These are phyloP conservation scores for Gari tellinella DNA, from an alignment of 2,888 invertebrate genomes.

Conservation along the genomic window DNA sequence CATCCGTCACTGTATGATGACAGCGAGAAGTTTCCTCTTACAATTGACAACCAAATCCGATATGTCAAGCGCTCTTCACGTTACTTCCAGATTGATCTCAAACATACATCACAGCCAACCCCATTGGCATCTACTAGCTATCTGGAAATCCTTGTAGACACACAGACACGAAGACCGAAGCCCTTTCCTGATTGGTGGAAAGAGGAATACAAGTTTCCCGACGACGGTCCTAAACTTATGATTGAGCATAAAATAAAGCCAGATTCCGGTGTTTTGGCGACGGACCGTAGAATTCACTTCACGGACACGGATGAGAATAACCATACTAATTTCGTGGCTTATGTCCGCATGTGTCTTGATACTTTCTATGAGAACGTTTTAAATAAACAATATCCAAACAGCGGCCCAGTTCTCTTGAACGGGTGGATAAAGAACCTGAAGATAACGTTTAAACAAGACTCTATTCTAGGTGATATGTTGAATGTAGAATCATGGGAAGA, in stretches of 20 bases:
- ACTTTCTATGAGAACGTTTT: conserved; percentile 39
- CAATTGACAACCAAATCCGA: conserved; percentile 22
- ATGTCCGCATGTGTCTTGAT: conserved; percentile 35
- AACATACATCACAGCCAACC: conserved; percentile 12
- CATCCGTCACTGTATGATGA: conserved; percentile 21
- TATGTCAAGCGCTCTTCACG: conserved; percentile 36
- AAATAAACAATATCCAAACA: conserved; percentile 9
- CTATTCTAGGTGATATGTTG: conserved; percentile 40
- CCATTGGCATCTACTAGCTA: conserved; percentile 16
- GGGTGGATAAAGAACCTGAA: conserved; percentile 35
- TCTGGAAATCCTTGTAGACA: conserved; percentile 42
- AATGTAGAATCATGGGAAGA: conserved; percentile 45
- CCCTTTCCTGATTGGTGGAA: conserved; percentile 45
- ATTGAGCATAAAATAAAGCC: conserved; percentile 35
- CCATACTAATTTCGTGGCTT: conserved; percentile 40
- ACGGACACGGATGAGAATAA: conserved; percentile 48
- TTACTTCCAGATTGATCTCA: conserved; percentile 10
- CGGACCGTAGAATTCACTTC: conserved; percentile 22
- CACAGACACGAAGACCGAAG: conserved; percentile 30
- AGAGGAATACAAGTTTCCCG: conserved; percentile 21
- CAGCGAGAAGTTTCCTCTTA: conserved; percentile 32
- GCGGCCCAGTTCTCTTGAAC: background rate
- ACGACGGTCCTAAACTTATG: conserved; percentile 14
- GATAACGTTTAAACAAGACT: conserved; percentile 35
- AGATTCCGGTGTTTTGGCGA: conserved; percentile 4